phyloP scores from a whole-genome alignment of 2,113 vertebrate species.

The Sylvia atricapilla region DNA sequence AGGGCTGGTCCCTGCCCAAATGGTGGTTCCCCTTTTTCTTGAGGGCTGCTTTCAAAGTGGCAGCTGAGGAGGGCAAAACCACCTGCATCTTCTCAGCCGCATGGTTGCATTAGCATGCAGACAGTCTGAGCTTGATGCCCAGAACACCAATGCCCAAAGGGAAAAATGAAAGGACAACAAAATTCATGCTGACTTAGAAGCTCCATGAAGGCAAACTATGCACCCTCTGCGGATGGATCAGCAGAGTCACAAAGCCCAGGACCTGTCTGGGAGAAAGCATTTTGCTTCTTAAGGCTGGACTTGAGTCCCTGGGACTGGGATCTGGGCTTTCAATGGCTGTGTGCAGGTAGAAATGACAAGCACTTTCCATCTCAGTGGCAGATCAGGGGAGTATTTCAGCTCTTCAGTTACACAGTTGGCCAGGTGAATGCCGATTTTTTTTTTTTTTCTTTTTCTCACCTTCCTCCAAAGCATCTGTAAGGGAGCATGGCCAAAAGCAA shows the following conservation, averaged over 20 bases:
- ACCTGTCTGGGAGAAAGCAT: neutral
- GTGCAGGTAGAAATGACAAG: neutral
- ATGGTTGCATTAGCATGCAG: neutral
- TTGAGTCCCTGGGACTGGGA: neutral
- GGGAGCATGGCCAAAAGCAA: neutral
- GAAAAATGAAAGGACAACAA: neutral
- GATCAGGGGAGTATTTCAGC: neutral
- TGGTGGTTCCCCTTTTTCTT: neutral
- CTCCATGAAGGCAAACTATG: neutral
- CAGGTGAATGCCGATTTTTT: neutral
- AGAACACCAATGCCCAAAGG: neutral
- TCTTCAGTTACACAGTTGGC: neutral
- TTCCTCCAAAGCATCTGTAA: neutral
- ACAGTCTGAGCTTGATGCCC: neutral
- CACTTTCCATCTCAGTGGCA: neutral
- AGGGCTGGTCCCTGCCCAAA: neutral
- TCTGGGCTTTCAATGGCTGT: neutral
- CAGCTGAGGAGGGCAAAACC: neutral
- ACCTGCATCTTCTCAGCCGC: neutral
- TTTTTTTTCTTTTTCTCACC: neutral
- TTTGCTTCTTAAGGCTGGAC: neutral
- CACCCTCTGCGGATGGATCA: neutral
- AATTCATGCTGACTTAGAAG: neutral
- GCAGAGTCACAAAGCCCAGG: neutral
- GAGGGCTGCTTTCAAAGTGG: neutral